phyloP scores from a whole-genome alignment of 2,797 vertebrate species.

The Pantherophis vulpinus region DNA sequence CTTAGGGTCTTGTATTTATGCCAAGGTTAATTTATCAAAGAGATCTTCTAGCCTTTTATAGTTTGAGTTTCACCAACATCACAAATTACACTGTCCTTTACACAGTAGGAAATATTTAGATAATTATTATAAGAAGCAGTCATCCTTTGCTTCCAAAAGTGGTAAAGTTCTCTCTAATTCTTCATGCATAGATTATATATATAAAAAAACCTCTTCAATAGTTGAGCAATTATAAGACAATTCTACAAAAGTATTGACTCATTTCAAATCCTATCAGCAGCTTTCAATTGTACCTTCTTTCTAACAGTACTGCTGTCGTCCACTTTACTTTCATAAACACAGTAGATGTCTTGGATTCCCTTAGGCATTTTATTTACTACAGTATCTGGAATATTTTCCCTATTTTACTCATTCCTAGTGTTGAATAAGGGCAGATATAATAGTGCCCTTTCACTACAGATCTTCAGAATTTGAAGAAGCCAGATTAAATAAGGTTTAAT shows the following conservation, averaged over 20 bases:
- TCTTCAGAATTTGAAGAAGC: background rate
- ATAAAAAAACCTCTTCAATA: background rate
- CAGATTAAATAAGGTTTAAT: background rate
- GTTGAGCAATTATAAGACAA: background rate
- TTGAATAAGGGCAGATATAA: background rate
- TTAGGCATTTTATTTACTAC: background rate
- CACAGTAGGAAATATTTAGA: background rate
- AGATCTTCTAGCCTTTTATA: background rate
- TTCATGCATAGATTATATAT: background rate
- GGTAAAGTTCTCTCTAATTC: background rate
- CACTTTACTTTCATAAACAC: background rate
- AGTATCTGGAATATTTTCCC: background rate
- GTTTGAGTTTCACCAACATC: background rate
- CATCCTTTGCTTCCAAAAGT: background rate
- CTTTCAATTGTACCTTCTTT: no score
- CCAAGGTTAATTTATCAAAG: background rate
- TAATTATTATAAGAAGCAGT: background rate
- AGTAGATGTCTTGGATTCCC: background rate
- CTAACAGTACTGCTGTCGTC: no score
- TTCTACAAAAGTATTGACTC: no score
- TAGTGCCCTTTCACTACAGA: background rate
- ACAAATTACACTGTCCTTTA: background rate
- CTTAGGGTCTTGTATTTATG: background rate
- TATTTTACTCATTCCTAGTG: background rate
- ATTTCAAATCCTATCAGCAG: background rate